These are phyloP conservation scores for Phenganax stokvisi DNA, from an alignment of 92 coral and sea anemone genomes.

Conservation along the genomic window DNA sequence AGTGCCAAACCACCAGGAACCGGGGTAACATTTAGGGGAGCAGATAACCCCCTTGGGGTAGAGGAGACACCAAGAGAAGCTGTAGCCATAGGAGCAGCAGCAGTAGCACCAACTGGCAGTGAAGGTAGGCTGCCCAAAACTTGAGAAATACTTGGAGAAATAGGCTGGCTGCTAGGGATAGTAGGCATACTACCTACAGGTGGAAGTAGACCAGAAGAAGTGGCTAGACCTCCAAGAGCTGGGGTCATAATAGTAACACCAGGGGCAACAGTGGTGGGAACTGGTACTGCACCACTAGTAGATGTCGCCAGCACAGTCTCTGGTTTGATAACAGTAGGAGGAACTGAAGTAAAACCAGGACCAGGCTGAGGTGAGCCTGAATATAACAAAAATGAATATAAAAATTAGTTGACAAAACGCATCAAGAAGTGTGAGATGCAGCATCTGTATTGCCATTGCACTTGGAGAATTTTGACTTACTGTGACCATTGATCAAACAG, in stretches of 20 bases:
- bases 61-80: neutral
- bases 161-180: neutral
- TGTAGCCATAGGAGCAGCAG: constrained; percentile 4
- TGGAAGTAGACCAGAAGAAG: neutral
- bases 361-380: neutral
- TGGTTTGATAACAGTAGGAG: too few species aligned
- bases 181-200: constrained; percentile 8
- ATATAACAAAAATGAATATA: neutral
- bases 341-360: too few species aligned
- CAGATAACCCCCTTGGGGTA: neutral
- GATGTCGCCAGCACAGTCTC: too few species aligned
- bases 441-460: too few species aligned
- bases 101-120: neutral
- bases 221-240: constrained; percentile 2
- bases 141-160: neutral
- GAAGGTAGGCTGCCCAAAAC: neutral
- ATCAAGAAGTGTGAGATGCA: too few species aligned
- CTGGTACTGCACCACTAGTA: too few species aligned
- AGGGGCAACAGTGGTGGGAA: too few species aligned
- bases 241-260: neutral
- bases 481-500: too few species aligned
- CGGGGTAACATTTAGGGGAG: neutral
- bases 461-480: too few species aligned
- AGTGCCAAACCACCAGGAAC: neutral
- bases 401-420: too few species aligned